Base-by-base conservation (phyloP, 92 coral and sea anemone genomes). In the Bergia sp. region DNA sequence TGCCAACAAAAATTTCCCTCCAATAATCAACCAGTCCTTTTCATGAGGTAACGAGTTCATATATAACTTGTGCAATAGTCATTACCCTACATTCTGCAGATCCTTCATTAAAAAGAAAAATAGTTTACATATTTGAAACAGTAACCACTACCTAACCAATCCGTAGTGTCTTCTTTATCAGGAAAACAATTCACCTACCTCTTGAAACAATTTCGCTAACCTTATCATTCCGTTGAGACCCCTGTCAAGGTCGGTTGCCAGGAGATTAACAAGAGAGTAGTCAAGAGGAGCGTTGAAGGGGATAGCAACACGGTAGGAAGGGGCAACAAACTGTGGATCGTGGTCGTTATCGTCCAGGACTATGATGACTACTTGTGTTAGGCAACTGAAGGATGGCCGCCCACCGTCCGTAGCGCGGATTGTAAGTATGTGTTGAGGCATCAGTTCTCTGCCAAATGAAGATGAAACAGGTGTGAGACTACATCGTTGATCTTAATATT, bases 331-430 rank as follows among this genome's bases (percentile, higher is more conserved):
- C 77, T 79, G 82, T 5, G 99, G 99, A n/a, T 79, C 65, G 85
- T 97, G 90, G 88, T 97, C 99, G 78, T 97, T 97, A 71, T 80
- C 92, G 86, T 97, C 99, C 39, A 83, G 73, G 43, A 97, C 98
- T 40, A 91, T 86, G 9, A 97, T 91, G 71, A 94, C 82, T 40
- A 93, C 94, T 43, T 92, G 99, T 29, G 95, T 55, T 13, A 97
- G 78, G 18, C 93, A 85, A 64, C 97, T 89, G 15, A 89, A 85
- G 37, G 94, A 86, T 7, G 96, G 96, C 23, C 65, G 77, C 42
- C 97, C 99, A 7, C 89, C 87, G 89, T 97, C 99, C 76, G 88
- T 84, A 4, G 96, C 98, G 4, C 88, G 94, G 44, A 97, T 90
- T 6, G 95, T 92, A 8, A 97, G 84, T 74, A 89, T 92, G 90